Evolutionary conservation across 2,797 vertebrate genomes (phyloP), one percentile per base, ranked within the genome.

Genomic region (Mastacembelus armatus): DNA sequence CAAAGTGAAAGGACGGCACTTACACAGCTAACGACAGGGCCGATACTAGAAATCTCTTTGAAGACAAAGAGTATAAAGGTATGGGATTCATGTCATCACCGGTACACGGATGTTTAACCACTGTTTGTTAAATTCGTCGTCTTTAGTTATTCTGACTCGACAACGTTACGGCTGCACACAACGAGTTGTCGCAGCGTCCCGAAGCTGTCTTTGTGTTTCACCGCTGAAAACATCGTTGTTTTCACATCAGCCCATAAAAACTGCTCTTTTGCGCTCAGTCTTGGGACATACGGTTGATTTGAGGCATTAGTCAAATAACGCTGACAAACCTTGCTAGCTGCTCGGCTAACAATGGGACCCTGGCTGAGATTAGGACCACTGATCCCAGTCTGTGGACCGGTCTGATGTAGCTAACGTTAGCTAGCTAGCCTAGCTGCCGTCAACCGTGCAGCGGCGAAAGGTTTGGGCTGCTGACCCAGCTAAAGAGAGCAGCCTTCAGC

Each of bases 21-120:
- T 27, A 43, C 38, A 62, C 63, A 67, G 66, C 70, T 66, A 52
- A 72, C 78, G 56, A 55, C 12, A 56, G 74, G 61, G 57, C 38
- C 18, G 47, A 72, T 50, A 38, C 49, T 65, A 44, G 24, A 66
- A 74, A 86, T 81, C 86, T 92, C 87, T 91, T 85, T 87, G 89
- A 90, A 91, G 88, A 91, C 87, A 90, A 89, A 92, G 89, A 91
- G 89, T 88, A 80, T 89, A 90, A 94, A 92, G 93, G 92, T 93
- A 88, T n/a, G 74, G 4, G 18, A 27, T 54, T 18, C 5, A 26
- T 38, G 40, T 10, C 49, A 26, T 7, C 26, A 2, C 4, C 11
- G n/a, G 22, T 12, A 39, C 39, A 61, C 1, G 5, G 1, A 2
- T 9, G 24, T 67, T 83, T 54, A 10, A 57, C 18, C 29, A 29